phyloP scores from a whole-genome alignment of 2,888 invertebrate genomes.

The Phragmatobia fuliginosa region DNA sequence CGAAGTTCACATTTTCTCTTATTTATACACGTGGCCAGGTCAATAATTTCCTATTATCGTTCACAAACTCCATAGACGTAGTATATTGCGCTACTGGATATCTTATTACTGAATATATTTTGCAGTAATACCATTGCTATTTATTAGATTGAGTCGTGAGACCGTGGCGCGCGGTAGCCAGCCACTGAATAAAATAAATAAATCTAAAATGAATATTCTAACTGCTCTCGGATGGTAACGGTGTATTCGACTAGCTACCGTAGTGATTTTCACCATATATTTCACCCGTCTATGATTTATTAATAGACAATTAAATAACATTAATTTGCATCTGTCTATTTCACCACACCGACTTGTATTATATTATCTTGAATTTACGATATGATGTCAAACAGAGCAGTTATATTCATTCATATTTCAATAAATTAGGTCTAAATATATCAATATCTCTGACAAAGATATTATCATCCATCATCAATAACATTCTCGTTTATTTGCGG shows the following conservation, averaged over 20 bases:
- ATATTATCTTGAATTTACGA: constrained; percentile 30
- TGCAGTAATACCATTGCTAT: constrained; percentile 76
- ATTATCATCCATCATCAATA: constrained; percentile 50
- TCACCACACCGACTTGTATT: constrained; percentile 16
- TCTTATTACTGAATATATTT: constrained; percentile 80
- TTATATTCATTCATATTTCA: constrained; percentile 38
- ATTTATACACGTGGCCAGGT: constrained; percentile 57
- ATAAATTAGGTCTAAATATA: constrained; percentile 46
- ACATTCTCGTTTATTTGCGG: constrained; percentile 56
- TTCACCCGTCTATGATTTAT: constrained; percentile 34
- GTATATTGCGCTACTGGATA: constrained; percentile 75
- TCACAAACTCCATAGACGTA: constrained; percentile 63
- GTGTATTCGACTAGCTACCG: constrained; percentile 51
- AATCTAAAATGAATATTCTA: constrained; percentile 67
- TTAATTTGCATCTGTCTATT: constrained; percentile 26
- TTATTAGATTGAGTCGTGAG: constrained; percentile 86
- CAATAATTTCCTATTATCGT: constrained; percentile 76
- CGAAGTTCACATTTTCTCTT: constrained; percentile 42
- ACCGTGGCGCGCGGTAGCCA: constrained; percentile 73
- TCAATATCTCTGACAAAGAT: constrained; percentile 43
- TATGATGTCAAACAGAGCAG: constrained; percentile 28
- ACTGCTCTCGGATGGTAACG: constrained; percentile 59
- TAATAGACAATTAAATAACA: constrained; percentile 13
- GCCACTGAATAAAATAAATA: constrained; percentile 76
- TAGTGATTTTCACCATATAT: constrained; percentile 29